Conservation (phyloP, 2,113 vertebrate species). For the Odontophorus gujanensis region DNA sequence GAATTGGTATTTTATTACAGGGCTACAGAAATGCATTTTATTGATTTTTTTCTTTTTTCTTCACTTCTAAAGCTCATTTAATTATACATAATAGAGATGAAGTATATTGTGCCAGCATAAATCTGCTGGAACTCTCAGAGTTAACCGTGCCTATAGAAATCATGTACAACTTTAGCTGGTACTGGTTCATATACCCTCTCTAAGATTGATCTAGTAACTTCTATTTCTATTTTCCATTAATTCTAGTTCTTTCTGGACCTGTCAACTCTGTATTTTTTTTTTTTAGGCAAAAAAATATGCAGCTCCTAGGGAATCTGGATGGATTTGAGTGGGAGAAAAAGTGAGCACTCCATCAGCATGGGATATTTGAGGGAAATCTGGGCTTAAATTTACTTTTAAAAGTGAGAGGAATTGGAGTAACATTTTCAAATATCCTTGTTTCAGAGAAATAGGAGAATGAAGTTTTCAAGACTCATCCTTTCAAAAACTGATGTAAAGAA, state of each 20-base stretch:
- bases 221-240: not conserved
- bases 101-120: not conserved
- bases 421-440: not conserved
- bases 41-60: not conserved
- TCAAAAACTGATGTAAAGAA: not conserved
- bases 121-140: not conserved
- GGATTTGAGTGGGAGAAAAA: not conserved
- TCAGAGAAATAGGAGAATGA: not conserved
- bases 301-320: not conserved
- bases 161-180: not conserved
- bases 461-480: not conserved
- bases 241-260: not conserved
- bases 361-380: not conserved
- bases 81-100: not conserved
- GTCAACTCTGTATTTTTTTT: not conserved
- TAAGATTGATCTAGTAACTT: not conserved
- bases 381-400: not conserved
- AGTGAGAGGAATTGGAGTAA: not conserved
- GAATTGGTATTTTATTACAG: not conserved
- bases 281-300: not conserved
- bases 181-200: not conserved
- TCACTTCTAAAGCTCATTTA: not conserved
- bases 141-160: not conserved
- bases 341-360: not conserved
- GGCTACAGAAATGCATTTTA: not conserved